These are phyloP conservation scores for Mormyrops attenuatus DNA, from an alignment of 2,797 vertebrate genomes.

Conservation along the genomic window DNA sequence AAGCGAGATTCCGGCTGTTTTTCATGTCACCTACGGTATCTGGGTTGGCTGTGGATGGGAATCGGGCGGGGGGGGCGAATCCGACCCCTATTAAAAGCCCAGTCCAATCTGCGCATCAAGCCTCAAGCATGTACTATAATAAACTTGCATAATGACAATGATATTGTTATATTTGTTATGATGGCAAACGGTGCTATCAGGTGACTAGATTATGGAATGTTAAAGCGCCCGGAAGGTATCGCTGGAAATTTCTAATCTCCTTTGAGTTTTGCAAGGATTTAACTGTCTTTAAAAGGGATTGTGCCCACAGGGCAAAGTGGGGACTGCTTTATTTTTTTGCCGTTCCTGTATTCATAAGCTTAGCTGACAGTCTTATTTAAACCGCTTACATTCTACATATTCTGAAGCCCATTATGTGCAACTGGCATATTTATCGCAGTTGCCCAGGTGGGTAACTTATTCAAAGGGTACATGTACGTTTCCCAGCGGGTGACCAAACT, in stretches of 20 bases:
- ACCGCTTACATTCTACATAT: background rate
- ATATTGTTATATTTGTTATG: background rate
- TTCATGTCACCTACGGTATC: background rate
- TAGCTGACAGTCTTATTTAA: conserved; percentile 7
- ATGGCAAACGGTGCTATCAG: conserved; percentile 1
- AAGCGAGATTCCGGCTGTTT: background rate
- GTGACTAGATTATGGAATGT: background rate
- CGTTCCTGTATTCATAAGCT: background rate
- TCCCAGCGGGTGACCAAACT: background rate
- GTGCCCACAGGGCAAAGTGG: background rate
- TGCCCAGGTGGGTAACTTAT: background rate
- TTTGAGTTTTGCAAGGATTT: conserved; percentile 9
- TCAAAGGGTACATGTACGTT: background rate
- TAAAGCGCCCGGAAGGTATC: background rate
- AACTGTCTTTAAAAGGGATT: conserved; percentile 14
- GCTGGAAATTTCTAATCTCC: conserved; percentile 1
- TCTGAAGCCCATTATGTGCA: background rate
- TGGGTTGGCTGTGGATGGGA: background rate
- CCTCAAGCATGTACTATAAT: background rate
- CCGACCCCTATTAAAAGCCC: background rate
- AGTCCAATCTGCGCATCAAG: background rate
- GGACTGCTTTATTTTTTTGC: background rate
- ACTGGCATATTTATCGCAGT: background rate
- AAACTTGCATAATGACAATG: background rate
- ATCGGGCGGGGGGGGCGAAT: background rate